Evolutionary conservation across 2,888 invertebrate species (phyloP).

Genomic region (Polymixis flavicincta): DNA sequence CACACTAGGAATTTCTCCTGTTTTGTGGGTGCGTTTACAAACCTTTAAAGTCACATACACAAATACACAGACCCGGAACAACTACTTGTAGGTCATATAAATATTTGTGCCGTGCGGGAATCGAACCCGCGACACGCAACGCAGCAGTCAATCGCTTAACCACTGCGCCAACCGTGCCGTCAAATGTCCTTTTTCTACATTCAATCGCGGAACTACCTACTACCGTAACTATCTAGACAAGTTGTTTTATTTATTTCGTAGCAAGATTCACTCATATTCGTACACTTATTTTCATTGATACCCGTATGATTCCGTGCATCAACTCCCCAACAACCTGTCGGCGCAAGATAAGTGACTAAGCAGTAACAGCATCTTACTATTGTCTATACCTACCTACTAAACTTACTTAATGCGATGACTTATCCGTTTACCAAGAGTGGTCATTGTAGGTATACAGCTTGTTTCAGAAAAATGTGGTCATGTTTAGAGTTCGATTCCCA

Average conservation of each 20-base stretch:
- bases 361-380: background rate
- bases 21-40: too few species aligned
- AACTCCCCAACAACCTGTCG: background rate
- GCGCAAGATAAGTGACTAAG: conserved; percentile 24
- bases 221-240: background rate
- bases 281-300: background rate
- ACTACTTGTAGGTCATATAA: too few species aligned
- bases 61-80: too few species aligned
- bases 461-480: too few species aligned
- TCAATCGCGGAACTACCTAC: background rate
- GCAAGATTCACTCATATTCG: background rate
- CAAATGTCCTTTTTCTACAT: background rate
- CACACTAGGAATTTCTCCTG: too few species aligned
- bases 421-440: background rate
- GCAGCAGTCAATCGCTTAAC: too few species aligned
- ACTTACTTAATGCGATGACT: background rate
- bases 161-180: too few species aligned
- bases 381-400: background rate
- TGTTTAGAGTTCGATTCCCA: too few species aligned
- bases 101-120: too few species aligned
- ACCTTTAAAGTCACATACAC: too few species aligned
- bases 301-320: background rate
- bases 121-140: too few species aligned
- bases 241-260: background rate
- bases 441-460: background rate